Evolutionary conservation across 2,113 vertebrate species (phyloP).

Genomic region (Lepus timidus): DNA sequence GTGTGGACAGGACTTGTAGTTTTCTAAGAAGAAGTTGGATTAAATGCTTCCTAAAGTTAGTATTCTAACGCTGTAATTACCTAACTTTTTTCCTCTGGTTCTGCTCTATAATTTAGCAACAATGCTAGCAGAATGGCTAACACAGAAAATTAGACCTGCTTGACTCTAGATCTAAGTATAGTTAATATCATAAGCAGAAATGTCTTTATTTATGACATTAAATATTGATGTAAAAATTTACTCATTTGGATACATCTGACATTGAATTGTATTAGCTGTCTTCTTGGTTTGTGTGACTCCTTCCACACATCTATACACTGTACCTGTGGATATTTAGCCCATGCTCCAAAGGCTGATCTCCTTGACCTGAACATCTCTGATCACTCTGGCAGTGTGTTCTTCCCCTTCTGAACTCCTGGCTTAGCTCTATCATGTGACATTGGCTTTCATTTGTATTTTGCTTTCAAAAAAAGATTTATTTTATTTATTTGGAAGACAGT

Average conservation of each 20-base stretch:
- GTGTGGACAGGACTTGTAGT: background rate
- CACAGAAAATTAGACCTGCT: constrained; percentile 20
- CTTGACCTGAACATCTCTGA: background rate
- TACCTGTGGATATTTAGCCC: background rate
- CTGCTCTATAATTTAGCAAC: constrained; percentile 51
- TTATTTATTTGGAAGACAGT: too few species aligned
- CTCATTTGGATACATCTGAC: background rate
- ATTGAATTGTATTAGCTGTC: background rate
- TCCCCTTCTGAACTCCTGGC: background rate
- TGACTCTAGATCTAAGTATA: background rate
- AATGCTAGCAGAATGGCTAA: background rate
- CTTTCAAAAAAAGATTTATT: too few species aligned
- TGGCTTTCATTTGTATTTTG: background rate
- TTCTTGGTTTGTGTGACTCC: background rate
- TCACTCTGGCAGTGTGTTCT: background rate
- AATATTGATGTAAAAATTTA: constrained; percentile 37
- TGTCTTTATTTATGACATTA: constrained; percentile 15
- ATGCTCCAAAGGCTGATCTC: background rate
- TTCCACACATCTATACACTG: background rate
- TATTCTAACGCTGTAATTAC: background rate
- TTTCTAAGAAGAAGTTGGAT: constrained; percentile 3
- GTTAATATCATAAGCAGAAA: background rate
- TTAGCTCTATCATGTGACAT: background rate
- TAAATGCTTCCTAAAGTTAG: background rate
- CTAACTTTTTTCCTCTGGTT: constrained; percentile 15